phyloP scores from a whole-genome alignment of 2,113 vertebrate genomes.

The Abramis brama region DNA sequence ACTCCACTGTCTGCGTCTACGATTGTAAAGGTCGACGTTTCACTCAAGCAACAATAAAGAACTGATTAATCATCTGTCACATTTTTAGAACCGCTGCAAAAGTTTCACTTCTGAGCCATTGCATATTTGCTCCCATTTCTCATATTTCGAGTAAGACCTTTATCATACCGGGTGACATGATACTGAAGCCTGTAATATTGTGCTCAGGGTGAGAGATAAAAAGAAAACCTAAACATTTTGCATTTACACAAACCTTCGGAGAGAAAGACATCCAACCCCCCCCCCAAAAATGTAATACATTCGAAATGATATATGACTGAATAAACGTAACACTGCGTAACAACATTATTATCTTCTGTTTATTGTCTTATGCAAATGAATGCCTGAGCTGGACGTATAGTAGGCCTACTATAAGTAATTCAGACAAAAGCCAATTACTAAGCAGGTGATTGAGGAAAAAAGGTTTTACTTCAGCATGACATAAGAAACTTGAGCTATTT shows the following conservation, averaged over 20 bases:
- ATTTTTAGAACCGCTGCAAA: not conserved
- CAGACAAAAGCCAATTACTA: not conserved
- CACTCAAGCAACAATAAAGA: not conserved
- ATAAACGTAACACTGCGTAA: not conserved
- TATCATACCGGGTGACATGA: slow-evolving; percentile 1
- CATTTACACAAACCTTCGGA: not conserved
- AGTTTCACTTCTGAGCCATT: not conserved
- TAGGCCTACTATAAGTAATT: not conserved
- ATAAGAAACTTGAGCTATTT: not conserved
- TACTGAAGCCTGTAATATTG: not conserved
- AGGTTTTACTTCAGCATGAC: not conserved
- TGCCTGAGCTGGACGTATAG: not conserved
- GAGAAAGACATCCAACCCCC: not conserved
- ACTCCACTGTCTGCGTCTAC: slow-evolving; percentile 1
- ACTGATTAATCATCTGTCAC: not conserved
- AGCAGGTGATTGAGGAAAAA: not conserved
- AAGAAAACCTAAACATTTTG: not conserved
- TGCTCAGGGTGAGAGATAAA: not conserved
- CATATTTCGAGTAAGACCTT: not conserved
- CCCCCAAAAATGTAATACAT: not conserved
- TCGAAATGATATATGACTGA: not conserved
- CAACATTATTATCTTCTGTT: not conserved
- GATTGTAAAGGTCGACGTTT: not conserved
- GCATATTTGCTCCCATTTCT: not conserved
- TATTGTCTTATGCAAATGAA: not conserved